Conservation (phyloP, 1,140 invertebrate genomes). For the Scaptomyza graminum region DNA sequence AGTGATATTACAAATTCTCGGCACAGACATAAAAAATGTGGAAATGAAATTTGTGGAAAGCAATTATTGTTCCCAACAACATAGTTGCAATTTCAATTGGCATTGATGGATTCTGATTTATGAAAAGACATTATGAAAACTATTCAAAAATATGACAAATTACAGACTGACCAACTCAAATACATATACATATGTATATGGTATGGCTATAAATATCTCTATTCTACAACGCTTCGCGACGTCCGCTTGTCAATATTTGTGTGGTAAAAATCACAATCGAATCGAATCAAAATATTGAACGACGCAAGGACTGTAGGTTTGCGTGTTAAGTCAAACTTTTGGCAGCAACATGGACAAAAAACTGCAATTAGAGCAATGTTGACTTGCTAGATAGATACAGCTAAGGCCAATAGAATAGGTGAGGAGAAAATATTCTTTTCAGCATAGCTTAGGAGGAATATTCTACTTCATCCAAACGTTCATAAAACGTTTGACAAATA, state of each 20-base stretch:
- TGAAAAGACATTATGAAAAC: conserved; percentile 59
- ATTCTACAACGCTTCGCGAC: conserved; percentile 13
- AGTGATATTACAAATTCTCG: neutral
- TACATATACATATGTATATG: neutral
- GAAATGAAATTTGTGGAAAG: neutral
- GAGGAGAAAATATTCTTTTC: too few species aligned
- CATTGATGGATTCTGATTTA: conserved; percentile 74
- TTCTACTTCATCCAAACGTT: too few species aligned
- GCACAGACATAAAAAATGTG: conserved; percentile 8
- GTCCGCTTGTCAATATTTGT: conserved; percentile 43
- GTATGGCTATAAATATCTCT: neutral
- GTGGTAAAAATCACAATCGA: conserved; percentile 71
- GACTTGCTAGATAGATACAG: conserved; percentile 10
- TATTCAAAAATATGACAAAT: conserved; percentile 56
- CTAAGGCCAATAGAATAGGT: conserved; percentile 1
- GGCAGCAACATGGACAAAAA: conserved; percentile 57
- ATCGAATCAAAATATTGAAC: conserved; percentile 50
- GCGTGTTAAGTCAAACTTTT: conserved; percentile 50
- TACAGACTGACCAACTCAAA: conserved; percentile 51
- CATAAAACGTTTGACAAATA: too few species aligned
- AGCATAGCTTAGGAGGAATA: too few species aligned
- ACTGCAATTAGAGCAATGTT: conserved; percentile 64
- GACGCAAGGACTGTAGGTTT: neutral
- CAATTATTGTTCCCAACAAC: conserved; percentile 7
- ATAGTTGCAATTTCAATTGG: conserved; percentile 37